Conservation (phyloP, 2,797 vertebrate genomes). For the Heterohyrax brucei region DNA sequence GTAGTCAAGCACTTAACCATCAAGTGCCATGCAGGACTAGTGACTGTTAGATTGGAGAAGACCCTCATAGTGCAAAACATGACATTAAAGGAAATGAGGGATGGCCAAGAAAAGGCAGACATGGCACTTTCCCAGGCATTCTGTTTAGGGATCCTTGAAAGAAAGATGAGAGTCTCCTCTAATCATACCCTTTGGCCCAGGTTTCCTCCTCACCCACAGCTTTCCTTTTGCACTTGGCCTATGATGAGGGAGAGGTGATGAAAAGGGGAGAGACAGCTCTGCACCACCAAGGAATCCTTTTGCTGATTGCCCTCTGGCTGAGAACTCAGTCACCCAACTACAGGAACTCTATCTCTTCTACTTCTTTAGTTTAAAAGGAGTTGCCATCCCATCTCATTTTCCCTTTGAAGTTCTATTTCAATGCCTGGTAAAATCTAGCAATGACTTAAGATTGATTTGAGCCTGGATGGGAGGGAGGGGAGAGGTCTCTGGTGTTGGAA, state of each 20-base stretch:
- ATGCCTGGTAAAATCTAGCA: slow-evolving; percentile 82
- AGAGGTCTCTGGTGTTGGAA: slow-evolving; percentile 75
- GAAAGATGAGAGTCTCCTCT: not conserved
- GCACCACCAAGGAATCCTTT: slow-evolving; percentile 75
- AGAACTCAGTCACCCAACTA: slow-evolving; percentile 67
- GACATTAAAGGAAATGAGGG: not conserved
- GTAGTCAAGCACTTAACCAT: not conserved
- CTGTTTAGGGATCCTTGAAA: not conserved
- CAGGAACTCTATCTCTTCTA: slow-evolving; percentile 86
- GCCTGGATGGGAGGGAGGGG: slow-evolving; percentile 78
- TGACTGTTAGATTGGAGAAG: not conserved
- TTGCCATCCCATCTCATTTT: slow-evolving; percentile 85
- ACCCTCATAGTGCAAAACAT: not conserved
- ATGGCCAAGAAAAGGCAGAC: not conserved
- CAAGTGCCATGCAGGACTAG: not conserved
- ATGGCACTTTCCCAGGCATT: not conserved
- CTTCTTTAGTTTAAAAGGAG: slow-evolving; percentile 85
- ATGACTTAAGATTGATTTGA: slow-evolving; percentile 85
- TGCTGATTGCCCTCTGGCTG: slow-evolving; percentile 76
- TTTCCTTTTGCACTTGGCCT: slow-evolving; percentile 60
- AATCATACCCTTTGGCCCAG: not conserved
- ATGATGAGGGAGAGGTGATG: slow-evolving; percentile 71
- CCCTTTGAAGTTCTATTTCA: slow-evolving; percentile 91
- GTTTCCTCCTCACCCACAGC: not conserved
- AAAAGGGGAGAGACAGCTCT: slow-evolving; percentile 81